phyloP scores from a whole-genome alignment of 2,113 vertebrate species.

The Ovis canadensis region DNA sequence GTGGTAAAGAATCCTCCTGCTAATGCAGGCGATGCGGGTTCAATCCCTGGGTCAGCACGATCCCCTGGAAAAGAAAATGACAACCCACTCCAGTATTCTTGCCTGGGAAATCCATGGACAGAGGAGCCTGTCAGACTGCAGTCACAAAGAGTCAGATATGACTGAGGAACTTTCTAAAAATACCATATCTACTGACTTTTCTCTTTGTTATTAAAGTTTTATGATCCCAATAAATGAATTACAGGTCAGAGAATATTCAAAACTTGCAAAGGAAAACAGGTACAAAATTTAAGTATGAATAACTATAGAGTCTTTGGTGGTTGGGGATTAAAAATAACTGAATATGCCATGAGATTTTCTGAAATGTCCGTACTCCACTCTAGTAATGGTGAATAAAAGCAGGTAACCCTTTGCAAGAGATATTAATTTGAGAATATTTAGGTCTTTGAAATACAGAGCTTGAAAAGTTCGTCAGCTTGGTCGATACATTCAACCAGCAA shows the following conservation, averaged over 20 bases:
- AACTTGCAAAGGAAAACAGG: background rate
- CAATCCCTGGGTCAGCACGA: background rate
- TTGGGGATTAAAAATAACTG: slow-evolving; percentile 35
- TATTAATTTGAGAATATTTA: slow-evolving; percentile 37
- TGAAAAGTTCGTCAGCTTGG: slow-evolving; percentile 29
- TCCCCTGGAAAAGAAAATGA: background rate
- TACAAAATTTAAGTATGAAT: slow-evolving; percentile 31
- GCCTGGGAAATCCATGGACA: background rate
- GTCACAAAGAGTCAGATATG: background rate
- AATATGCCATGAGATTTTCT: background rate
- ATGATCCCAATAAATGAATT: slow-evolving; percentile 18
- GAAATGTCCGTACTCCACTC: background rate
- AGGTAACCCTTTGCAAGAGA: background rate
- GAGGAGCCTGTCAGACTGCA: background rate
- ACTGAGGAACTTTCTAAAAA: background rate
- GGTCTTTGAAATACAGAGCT: slow-evolving; percentile 16
- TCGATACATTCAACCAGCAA: background rate
- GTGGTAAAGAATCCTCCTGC: background rate
- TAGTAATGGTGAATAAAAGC: slow-evolving; percentile 24
- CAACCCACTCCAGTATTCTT: background rate
- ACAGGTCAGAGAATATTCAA: background rate
- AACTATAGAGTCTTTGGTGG: background rate
- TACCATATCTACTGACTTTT: slow-evolving; percentile 23
- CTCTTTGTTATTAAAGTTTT: slow-evolving; percentile 13
- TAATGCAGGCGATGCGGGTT: background rate